A percentile compares a stretch with the other conserved stretches of the same genome.
phyloP scores from a whole-genome alignment of 2,113 vertebrate genomes.

The Dasyprocta punctata region DNA sequence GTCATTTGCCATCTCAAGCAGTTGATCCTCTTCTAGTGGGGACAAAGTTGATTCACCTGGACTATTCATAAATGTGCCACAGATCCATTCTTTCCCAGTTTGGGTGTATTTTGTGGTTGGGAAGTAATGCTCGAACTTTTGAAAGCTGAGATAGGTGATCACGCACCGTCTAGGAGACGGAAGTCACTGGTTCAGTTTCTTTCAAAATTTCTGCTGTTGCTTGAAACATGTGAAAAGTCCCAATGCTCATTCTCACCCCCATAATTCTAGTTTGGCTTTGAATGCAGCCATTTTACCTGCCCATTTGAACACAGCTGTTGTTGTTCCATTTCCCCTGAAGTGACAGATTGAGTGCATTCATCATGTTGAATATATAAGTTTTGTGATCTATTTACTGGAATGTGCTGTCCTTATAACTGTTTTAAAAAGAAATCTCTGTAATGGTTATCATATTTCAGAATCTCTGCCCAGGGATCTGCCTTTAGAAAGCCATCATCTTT shows the following conservation, averaged over 20 bases:
- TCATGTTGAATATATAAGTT: not conserved
- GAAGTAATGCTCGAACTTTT: not conserved
- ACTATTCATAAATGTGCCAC: not conserved
- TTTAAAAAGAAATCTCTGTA: not conserved
- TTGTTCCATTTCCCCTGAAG: not conserved
- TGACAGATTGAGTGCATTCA: not conserved
- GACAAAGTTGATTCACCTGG: not conserved
- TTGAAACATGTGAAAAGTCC: not conserved
- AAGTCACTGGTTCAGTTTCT: not conserved
- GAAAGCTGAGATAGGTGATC: not conserved
- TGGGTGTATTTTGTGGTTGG: not conserved
- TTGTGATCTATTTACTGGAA: not conserved
- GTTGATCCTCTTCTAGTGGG: not conserved
- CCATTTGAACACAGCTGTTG: not conserved
- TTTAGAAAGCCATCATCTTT: not conserved
- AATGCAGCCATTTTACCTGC: not conserved
- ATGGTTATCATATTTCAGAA: not conserved
- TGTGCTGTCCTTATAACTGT: not conserved
- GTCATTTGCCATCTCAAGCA: not conserved
- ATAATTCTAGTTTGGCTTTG: not conserved
- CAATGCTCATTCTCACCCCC: not conserved
- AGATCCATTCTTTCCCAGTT: not conserved
- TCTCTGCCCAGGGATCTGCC: not conserved
- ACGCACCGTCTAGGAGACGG: not conserved
- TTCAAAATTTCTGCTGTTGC: not conserved